Conservation (phyloP, 1,140 invertebrate genomes). For the Pogonomyrmex californicus region DNA sequence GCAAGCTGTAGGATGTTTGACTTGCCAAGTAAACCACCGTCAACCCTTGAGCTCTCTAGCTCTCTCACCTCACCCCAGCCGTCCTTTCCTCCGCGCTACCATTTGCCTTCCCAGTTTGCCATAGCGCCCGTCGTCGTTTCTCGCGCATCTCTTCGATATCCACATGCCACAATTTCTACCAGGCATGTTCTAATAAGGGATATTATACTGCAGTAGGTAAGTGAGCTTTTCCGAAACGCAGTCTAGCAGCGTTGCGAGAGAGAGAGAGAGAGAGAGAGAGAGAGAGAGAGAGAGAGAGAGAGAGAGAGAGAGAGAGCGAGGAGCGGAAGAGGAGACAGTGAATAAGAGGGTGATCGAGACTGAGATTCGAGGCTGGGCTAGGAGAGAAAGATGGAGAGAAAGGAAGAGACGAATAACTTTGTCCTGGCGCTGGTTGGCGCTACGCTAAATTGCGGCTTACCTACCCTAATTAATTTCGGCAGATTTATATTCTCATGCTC, state of each 20-base stretch:
- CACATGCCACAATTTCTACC: constrained; percentile 68
- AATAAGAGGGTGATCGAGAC: constrained; percentile 28
- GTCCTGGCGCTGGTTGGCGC: constrained; percentile 69
- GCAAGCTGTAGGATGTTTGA: constrained; percentile 82
- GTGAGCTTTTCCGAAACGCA: constrained; percentile 65
- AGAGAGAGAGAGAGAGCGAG: neutral
- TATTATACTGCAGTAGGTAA: constrained; percentile 77
- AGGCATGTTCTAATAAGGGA: constrained; percentile 81
- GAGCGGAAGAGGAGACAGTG: constrained; percentile 19
- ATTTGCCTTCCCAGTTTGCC: neutral
- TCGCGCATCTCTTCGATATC: constrained; percentile 69
- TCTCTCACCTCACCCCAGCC: constrained; percentile 28
- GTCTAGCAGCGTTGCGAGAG: constrained; percentile 31
- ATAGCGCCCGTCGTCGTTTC: constrained; percentile 62
- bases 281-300: neutral
- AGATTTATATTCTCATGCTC: constrained; percentile 74
- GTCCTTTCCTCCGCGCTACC: constrained; percentile 23
- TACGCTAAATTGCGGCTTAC: constrained; percentile 81
- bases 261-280: constrained; percentile 6
- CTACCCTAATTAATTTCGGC: constrained; percentile 82
- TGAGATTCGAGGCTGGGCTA: neutral
- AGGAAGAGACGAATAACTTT: constrained; percentile 68
- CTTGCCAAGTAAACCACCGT: constrained; percentile 82
- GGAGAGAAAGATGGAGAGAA: constrained; percentile 36
- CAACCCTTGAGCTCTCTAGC: constrained; percentile 71